Base-by-base conservation (phyloP, 1,140 invertebrate species). In the Drosophila burlai region DNA sequence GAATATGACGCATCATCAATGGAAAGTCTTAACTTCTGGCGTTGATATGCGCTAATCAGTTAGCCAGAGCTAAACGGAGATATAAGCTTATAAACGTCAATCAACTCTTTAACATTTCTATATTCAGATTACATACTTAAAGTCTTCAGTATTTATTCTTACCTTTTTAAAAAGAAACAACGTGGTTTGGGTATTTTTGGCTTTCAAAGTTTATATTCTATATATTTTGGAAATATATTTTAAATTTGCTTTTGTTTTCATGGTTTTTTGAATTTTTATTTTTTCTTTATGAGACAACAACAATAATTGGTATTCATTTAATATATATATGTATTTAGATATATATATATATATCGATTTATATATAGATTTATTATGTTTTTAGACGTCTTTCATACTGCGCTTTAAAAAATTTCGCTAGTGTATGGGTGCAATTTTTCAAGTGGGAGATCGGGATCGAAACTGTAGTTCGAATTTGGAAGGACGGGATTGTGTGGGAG, bases 241-340 rank as follows among this genome's bases (percentile, higher is more conserved):
- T 63, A 78, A 71, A 69, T 78, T 78, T 78, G 76, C 18, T 76
- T 72, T 61, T 31, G 46, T 61, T 52, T 74, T 65, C 16, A 36
- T 50, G 64, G 50, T 59, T 79, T 76, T 76, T 10, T n/a, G 34
- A 26, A 66, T 73, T 63, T 57, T 42, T 11, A 3, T 76, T 76
- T 62, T 75, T 63, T 72, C 64, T 79, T 81, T 84, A n/a, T n/a
- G 78, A 89, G 85, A 89, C 85, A 90, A 90, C 84, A 89, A 90
- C 81, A 89, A 89, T 90, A 86, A 91, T 85, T 84, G 76, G 79
- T 90, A 90, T 82, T 85, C 74, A 91, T 91, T 90, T 90, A 81
- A 81, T 89, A 81, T 90, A 81, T 90, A 84, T 81, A 80, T 71
- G 80, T 87, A 73, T 87, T 76, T 54, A 64, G 38, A 58, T 71